phyloP scores from a whole-genome alignment of 2,797 vertebrate species.

The Anas flavirostris region DNA sequence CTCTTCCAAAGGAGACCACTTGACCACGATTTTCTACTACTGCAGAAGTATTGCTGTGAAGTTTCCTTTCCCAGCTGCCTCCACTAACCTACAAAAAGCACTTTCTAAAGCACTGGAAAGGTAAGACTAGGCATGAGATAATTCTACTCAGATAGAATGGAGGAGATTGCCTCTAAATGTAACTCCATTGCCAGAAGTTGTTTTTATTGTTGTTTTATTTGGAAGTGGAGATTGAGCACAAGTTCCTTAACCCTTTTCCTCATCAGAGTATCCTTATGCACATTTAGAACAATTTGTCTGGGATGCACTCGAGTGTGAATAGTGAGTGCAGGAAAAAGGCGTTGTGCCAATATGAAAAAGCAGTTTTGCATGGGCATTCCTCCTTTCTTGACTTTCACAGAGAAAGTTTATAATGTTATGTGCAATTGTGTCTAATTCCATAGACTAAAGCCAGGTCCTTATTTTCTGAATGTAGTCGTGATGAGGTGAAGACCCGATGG shows the following conservation, averaged over 20 bases:
- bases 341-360: background rate
- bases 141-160: background rate
- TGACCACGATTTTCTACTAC: conserved; percentile 99
- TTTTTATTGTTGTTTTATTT: background rate
- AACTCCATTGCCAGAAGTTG: background rate
- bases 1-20: conserved; percentile 98
- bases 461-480: conserved; percentile 83
- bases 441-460: conserved; percentile 40
- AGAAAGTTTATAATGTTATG: background rate
- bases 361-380: background rate
- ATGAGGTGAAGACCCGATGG: conserved; percentile 97
- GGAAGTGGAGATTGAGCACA: background rate
- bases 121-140: conserved; percentile 70
- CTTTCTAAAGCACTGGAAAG: conserved; percentile 99
- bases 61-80: conserved; percentile 98
- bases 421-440: conserved; percentile 12
- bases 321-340: background rate
- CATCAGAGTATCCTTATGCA: background rate
- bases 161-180: background rate
- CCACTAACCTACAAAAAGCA: conserved; percentile 98
- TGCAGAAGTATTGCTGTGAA: conserved; percentile 99
- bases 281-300: background rate
- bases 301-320: background rate
- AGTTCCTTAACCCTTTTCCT: rapidly evolving
- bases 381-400: background rate